Evolutionary conservation across 1,140 invertebrate species (phyloP), one percentile per base, ranked within the genome.

Genomic region (Diplogasteroides magnus): DNA sequence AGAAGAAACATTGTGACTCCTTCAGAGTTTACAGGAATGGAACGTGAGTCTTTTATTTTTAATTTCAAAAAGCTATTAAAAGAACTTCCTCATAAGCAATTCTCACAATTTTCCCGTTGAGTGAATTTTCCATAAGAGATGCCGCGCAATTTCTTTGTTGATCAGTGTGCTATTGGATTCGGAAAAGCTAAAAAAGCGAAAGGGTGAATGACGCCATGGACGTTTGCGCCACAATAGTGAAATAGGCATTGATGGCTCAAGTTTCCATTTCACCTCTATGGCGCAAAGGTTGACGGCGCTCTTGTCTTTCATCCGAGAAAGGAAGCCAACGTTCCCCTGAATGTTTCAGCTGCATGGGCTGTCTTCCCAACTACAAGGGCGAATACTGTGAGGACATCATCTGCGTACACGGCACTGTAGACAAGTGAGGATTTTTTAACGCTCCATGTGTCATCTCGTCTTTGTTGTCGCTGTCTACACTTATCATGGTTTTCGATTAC

Each of bases 1-100:
- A 69, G 56, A 64, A 72, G 65, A 76, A 71, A 64, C 69, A 77
- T 6, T 79, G 77, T 57, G 62, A 48, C 25, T 62, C 75, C 3
- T 78, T 71, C 61, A 66, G 80, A 28, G 64, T 76, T 27, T 67
- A 68, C 56, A 48, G 25, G 14, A 76, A 79, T 55, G 77, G 77
- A 67, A 68, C 71, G 74, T 79, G 23, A 60, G 60, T 48, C 15
- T 0, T 48, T 26, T 60, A 26, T 2, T 15, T 19, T 1, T n/a
- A 11, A 31, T 27, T 57, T 27, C 1, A 48, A 48, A 48, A 48
- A 11, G 6, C 37, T 19, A 48, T 48, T 48, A 6, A 11, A 48
- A 48, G 6, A 48, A 48, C 19, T 6, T 48, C 19, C 6, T 48
- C 19, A 48, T 48, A 6, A 48, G 6, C 19, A 48, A 48, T 48